Evolutionary conservation across 2,888 invertebrate species (phyloP).

Genomic region (Tuberolachnus salignus): DNA sequence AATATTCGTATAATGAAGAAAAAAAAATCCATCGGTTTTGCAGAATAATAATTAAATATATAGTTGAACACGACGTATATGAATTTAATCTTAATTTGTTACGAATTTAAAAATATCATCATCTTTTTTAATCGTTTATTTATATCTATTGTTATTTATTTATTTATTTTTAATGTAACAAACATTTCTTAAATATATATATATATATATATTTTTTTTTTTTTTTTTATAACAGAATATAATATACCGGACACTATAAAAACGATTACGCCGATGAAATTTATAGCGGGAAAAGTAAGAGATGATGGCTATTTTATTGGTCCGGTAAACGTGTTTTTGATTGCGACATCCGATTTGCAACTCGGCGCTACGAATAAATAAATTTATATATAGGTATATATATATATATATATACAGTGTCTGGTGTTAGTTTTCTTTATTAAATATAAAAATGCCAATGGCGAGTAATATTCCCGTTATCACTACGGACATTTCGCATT

Average conservation of each 20-base stretch:
- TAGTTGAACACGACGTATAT: no score
- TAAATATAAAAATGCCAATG: slow-evolving; percentile 20
- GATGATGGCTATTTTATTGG: slow-evolving; percentile 45
- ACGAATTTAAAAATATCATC: no score
- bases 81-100: no score
- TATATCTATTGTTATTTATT: no score
- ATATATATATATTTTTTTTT: no score
- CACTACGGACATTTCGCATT: slow-evolving; percentile 40
- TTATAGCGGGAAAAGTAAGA: slow-evolving; percentile 10
- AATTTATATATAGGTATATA: background rate
- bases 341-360: slow-evolving; percentile 46
- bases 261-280: slow-evolving; percentile 13
- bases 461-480: slow-evolving; percentile 28
- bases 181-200: no score
- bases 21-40: no score
- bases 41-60: no score
- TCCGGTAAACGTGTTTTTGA: slow-evolving; percentile 43
- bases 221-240: background rate
- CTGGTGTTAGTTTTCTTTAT: background rate
- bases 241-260: background rate
- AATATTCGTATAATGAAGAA: no score
- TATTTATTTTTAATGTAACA: no score
- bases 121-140: no score
- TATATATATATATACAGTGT: background rate
- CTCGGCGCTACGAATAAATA: background rate